Evolutionary conservation across 2,113 vertebrate species (phyloP).

Genomic region (Girardinichthys multiradiatus): DNA sequence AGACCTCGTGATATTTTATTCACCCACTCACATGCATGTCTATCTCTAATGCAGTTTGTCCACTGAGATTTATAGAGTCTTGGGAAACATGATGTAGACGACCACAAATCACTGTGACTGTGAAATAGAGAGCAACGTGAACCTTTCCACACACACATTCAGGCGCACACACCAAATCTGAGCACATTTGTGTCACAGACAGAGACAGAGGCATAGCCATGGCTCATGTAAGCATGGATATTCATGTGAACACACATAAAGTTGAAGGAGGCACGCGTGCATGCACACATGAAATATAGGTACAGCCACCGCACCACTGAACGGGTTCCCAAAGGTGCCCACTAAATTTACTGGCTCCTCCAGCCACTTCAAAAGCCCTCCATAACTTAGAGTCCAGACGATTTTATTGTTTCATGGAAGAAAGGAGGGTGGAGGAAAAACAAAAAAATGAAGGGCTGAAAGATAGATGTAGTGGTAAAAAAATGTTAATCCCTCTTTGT

Average conservation of each 20-base stretch:
- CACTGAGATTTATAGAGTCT: slow-evolving; percentile 87
- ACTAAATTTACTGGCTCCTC: slow-evolving; percentile 93
- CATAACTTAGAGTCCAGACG: slow-evolving; percentile 90
- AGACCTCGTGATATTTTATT: slow-evolving; percentile 27
- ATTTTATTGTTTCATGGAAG: slow-evolving; percentile 90
- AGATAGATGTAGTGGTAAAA: slow-evolving; percentile 77
- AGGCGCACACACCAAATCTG: slow-evolving; percentile 29
- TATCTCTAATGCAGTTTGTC: slow-evolving; percentile 64
- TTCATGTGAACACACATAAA: slow-evolving; percentile 31
- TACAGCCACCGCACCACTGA: slow-evolving; percentile 78
- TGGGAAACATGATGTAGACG: slow-evolving; percentile 87
- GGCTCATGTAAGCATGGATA: slow-evolving; percentile 18
- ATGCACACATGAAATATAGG: slow-evolving; percentile 71
- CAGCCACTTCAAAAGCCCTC: slow-evolving; percentile 90
- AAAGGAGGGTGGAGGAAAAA: slow-evolving; percentile 74
- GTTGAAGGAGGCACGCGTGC: slow-evolving; percentile 21
- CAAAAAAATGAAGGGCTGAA: slow-evolving; percentile 71
- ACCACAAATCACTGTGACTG: slow-evolving; percentile 90
- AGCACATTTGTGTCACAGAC: slow-evolving; percentile 49
- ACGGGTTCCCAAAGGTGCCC: slow-evolving; percentile 87
- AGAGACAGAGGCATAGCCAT: slow-evolving; percentile 22
- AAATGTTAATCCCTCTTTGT: slow-evolving; percentile 76
- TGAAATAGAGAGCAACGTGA: slow-evolving; percentile 83
- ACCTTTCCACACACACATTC: slow-evolving; percentile 5
- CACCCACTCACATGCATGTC: slow-evolving; percentile 22